phyloP scores from a whole-genome alignment of 1,140 invertebrate genomes.

The Heliconius eleuchia region DNA sequence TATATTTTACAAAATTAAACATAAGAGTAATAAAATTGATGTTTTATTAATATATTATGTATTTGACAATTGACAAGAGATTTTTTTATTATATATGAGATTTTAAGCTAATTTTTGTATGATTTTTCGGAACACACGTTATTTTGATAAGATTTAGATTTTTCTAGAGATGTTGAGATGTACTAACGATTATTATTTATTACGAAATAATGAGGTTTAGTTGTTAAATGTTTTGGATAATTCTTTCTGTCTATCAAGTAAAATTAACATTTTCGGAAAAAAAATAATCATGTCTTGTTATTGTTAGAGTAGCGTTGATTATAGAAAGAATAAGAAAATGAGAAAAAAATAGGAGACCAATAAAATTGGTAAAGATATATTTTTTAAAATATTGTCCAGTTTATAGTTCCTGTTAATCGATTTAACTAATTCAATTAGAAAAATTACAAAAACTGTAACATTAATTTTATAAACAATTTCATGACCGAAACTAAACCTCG shows the following conservation, averaged over 20 bases:
- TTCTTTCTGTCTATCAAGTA: no score
- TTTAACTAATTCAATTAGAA: no score
- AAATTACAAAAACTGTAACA: no score
- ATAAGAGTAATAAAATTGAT: background rate
- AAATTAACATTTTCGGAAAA: no score
- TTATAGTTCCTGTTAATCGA: no score
- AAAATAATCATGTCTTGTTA: no score
- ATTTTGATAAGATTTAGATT: background rate
- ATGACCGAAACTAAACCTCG: constrained; percentile 2
- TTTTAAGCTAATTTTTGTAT: background rate
- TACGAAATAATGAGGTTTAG: background rate
- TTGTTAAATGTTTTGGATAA: background rate
- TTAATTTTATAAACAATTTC: background rate
- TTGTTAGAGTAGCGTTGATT: no score
- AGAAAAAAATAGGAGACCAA: no score
- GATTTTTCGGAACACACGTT: background rate
- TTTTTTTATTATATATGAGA: background rate
- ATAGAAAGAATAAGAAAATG: no score
- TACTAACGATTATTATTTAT: no score
- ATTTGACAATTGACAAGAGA: constrained; percentile 1
- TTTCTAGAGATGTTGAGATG: background rate
- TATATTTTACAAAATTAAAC: background rate
- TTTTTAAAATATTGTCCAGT: no score
- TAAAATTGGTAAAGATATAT: no score
- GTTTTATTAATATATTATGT: background rate